Conservation (phyloP, 2,113 vertebrate genomes). For the Ramphastos sulfuratus region DNA sequence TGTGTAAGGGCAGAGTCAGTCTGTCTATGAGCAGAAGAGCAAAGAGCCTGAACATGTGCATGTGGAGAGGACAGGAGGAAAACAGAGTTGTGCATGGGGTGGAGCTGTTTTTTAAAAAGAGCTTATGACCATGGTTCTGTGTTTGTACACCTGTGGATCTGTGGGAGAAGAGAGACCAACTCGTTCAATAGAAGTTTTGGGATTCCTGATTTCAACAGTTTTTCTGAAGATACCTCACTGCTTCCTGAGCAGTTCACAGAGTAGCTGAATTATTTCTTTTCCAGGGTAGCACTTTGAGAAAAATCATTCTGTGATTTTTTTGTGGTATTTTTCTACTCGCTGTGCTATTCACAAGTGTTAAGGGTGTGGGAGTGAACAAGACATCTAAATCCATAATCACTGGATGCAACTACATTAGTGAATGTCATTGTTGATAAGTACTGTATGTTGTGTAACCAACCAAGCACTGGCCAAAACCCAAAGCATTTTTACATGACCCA, state of each 20-base stretch:
- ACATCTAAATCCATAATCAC: constrained; percentile 6
- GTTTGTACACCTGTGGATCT: background rate
- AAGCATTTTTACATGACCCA: constrained; percentile 7
- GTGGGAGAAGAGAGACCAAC: background rate
- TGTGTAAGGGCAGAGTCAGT: background rate
- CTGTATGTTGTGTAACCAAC: background rate
- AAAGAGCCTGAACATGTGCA: accelerated
- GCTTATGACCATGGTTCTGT: background rate
- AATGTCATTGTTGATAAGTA: background rate
- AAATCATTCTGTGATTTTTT: constrained; percentile 19
- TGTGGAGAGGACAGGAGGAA: background rate
- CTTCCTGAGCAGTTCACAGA: background rate
- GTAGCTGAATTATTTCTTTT: constrained; percentile 2
- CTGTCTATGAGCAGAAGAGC: background rate
- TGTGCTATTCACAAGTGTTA: constrained; percentile 20
- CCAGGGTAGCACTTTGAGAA: background rate
- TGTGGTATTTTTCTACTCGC: constrained; percentile 21
- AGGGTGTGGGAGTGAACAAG: background rate
- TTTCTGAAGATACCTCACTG: background rate
- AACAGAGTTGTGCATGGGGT: background rate
- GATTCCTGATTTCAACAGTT: background rate
- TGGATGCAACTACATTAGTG: background rate
- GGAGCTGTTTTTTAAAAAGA: background rate
- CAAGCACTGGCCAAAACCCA: background rate
- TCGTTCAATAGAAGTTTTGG: background rate